Conservation (phyloP, 2,888 invertebrate species). For the Drosophila neutralis region DNA sequence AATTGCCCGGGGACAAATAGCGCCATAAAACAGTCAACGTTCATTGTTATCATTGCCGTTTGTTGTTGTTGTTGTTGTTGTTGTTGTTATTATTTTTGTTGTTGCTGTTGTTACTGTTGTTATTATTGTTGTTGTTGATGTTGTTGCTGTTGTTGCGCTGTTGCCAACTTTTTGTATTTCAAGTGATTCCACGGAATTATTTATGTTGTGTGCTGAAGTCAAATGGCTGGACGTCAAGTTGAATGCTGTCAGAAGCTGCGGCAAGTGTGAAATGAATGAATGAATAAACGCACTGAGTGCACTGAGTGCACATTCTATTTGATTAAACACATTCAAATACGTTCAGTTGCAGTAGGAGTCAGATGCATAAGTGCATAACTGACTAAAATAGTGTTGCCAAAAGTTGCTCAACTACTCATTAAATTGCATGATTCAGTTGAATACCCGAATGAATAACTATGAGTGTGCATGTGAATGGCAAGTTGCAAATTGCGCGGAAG, state of each 20-base stretch:
- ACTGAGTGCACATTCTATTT: not conserved
- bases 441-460: not conserved
- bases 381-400: not conserved
- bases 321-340: not conserved
- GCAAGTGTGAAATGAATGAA: conserved; percentile 19
- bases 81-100: not conserved
- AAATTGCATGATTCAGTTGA: conserved; percentile 3
- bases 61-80: conserved; percentile 1
- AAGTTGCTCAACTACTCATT: not conserved
- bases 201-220: conserved; percentile 24
- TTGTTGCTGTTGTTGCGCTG: conserved; percentile 34
- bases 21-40: conserved; percentile 74
- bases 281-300: not conserved
- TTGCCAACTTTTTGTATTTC: conserved; percentile 67
- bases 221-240: not conserved
- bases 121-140: not conserved
- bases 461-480: not conserved
- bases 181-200: conserved; percentile 65
- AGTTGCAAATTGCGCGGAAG: conserved; percentile 2
- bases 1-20: conserved; percentile 68
- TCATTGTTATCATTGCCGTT: conserved; percentile 68
- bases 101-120: not conserved
- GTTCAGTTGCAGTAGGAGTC: not conserved
- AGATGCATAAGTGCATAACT: not conserved
- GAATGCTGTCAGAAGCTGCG: conserved; percentile 14